phyloP scores from a whole-genome alignment of 1,140 invertebrate species.

The Coenobita brevimanus region DNA sequence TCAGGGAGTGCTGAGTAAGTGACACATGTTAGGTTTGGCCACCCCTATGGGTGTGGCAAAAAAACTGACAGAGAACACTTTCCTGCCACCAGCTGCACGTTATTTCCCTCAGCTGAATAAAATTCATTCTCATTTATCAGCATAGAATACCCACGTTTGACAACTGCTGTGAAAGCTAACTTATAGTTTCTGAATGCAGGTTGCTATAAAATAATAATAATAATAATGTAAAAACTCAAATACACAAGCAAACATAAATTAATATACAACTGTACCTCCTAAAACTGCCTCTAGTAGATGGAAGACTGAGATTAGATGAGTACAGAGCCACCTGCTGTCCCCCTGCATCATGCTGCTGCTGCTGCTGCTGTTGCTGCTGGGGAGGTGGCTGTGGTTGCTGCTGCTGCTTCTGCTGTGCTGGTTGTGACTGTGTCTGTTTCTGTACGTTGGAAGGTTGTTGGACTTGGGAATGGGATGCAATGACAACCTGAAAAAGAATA shows the following conservation, averaged over 20 bases:
- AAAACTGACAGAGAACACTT: too few species aligned
- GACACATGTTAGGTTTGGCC: too few species aligned
- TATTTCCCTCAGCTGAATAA: too few species aligned
- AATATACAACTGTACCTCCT: conserved; percentile 27
- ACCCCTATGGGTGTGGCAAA: too few species aligned
- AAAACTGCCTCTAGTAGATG: conserved; percentile 46
- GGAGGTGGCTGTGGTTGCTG: conserved; percentile 44
- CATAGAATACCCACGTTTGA: too few species aligned
- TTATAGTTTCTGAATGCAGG: too few species aligned
- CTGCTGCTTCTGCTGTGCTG: conserved; percentile 25
- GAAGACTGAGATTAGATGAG: conserved; percentile 38
- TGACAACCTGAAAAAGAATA: conserved; percentile 26
- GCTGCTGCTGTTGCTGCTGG: conserved; percentile 35
- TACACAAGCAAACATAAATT: too few species aligned
- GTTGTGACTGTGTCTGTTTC: conserved; percentile 31
- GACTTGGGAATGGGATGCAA: conserved; percentile 49
- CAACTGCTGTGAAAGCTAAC: too few species aligned
- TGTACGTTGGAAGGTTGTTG: conserved; percentile 32
- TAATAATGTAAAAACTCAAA: neutral
- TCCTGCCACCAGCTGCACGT: too few species aligned
- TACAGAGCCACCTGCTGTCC: conserved; percentile 42
- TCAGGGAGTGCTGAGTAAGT: too few species aligned
- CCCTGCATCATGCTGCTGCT: conserved; percentile 43
- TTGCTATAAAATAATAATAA: conserved; percentile 74
- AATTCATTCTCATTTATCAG: too few species aligned